phyloP scores from a whole-genome alignment of 2,113 vertebrate species.

The Microcebus murinus region DNA sequence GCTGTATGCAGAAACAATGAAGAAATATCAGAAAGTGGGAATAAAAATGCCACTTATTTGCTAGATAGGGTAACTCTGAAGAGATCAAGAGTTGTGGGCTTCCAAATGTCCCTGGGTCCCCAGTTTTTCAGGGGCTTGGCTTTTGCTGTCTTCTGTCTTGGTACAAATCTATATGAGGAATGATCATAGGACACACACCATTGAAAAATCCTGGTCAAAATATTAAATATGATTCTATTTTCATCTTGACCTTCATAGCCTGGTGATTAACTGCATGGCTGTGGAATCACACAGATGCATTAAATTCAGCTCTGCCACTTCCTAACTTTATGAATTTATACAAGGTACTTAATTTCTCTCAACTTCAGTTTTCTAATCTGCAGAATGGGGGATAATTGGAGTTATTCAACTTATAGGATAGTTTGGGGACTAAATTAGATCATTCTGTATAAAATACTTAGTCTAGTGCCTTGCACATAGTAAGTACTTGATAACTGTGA shows the following conservation, averaged over 20 bases:
- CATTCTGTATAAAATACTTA: constrained; percentile 3
- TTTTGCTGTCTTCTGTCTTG: constrained; percentile 20
- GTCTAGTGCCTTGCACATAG: neutral
- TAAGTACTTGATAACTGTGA: neutral
- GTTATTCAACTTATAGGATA: neutral
- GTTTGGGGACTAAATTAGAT: constrained; percentile 24
- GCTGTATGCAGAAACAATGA: constrained; percentile 26
- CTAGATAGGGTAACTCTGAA: neutral
- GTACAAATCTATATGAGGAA: constrained; percentile 42
- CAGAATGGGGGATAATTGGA: neutral
- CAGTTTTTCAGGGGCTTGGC: neutral
- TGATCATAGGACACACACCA: neutral
- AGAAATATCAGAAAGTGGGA: constrained; percentile 21
- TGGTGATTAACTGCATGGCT: constrained; percentile 7
- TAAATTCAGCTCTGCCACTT: neutral
- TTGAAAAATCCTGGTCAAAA: constrained; percentile 49
- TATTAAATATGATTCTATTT: constrained; percentile 23
- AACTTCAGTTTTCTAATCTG: constrained; percentile 23
- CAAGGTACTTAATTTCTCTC: neutral
- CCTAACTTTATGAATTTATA: constrained; percentile 27
- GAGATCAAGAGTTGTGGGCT: neutral
- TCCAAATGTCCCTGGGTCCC: neutral
- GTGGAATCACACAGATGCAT: constrained; percentile 33
- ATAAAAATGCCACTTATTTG: constrained; percentile 22
- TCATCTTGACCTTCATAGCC: constrained; percentile 48